Evolutionary conservation across 2,113 vertebrate species (phyloP).

Genomic region (Aegithalos caudatus): DNA sequence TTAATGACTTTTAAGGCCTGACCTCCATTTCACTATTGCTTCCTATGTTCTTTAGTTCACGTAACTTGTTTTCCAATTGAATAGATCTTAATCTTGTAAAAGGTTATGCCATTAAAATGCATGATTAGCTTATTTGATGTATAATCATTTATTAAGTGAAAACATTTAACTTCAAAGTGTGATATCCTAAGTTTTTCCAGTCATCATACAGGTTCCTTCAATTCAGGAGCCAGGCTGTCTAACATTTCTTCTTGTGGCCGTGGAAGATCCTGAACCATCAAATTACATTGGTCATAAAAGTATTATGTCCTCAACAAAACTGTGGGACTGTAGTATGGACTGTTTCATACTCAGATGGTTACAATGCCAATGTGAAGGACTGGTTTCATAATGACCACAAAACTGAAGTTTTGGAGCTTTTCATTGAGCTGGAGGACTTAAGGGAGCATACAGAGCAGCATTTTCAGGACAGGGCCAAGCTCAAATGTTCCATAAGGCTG

Average conservation of each 20-base stretch:
- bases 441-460: neutral
- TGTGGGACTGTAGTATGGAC: neutral
- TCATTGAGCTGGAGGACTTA: neutral
- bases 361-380: neutral
- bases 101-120: neutral
- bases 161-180: neutral
- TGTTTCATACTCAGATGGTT: neutral
- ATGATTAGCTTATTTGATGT: neutral
- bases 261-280: neutral
- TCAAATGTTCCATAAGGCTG: neutral
- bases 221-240: neutral
- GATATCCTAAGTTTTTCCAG: neutral
- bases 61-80: neutral
- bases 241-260: neutral
- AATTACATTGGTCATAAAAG: neutral
- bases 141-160: neutral
- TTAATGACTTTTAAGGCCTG: neutral
- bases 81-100: neutral
- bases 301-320: neutral
- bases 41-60: neutral
- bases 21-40: neutral
- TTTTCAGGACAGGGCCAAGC: neutral
- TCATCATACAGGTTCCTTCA: neutral
- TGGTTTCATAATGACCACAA: neutral
- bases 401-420: neutral